Base-by-base conservation (phyloP, 2,113 vertebrate species). In the Penelope pileata region DNA sequence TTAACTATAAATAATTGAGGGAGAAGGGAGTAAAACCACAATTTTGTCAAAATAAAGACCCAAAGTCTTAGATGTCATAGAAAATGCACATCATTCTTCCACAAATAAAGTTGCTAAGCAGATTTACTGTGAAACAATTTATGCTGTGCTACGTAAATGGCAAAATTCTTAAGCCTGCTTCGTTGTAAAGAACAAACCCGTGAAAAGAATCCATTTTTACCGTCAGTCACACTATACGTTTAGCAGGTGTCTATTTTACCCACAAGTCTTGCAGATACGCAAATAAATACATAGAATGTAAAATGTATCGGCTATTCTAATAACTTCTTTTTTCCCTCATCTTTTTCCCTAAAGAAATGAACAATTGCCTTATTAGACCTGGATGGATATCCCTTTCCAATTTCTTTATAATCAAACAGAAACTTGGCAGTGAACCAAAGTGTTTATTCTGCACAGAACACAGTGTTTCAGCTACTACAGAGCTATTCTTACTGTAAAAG, bases 91-190 rank as follows among this genome's bases (percentile, higher is more conserved):
- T 92, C 75, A 56, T 93, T 95, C 96, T 97, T 90, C 96, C 90
- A 95, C 88, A 96, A 97, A 97, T 97, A 92, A 96, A 92, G 76
- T 89, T 91, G 96, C 72, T 96, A 94, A 96, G 90, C 64, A 93
- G 95, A 93, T 97, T 96, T 96, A 93, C 94, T 91, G 79, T 93
- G 97, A 97, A 97, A 95, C 92, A 86, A 88, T 97, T 97, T 92
- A 92, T 45, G 64, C 90, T 88, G 92, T 84, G 87, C 93, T 95
- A 96, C 80, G 93, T 83, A 93, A 96, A 96, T 74, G 54, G 84
- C 30, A 86, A 94, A 83, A 88, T 91, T 94, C 96, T 94, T 86
- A 93, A 96, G 78, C 38, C 38, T 53, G 51, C 82, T 96, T 91
- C 34, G 45, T 93, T 91, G 72, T 88, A 94, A 96, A 96, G 94